A percentile compares a stretch with the other conserved stretches of the same genome.
These are phyloP conservation scores for Heteractis magnifica DNA, from an alignment of 92 coral and sea anemone genomes.

Conservation along the genomic window DNA sequence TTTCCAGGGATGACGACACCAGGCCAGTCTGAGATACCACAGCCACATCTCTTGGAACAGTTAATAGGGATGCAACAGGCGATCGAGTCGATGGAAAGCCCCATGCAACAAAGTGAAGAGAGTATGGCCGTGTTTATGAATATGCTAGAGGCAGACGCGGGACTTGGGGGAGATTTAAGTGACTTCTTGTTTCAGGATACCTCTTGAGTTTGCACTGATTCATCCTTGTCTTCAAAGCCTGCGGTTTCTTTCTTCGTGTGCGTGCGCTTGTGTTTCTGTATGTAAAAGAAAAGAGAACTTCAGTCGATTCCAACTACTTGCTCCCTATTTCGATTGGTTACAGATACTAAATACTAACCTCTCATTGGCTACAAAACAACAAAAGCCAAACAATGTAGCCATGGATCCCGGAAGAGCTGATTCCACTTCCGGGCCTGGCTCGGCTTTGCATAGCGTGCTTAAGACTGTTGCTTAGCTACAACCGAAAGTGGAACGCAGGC, in stretches of 20 bases:
- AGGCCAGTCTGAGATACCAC: constrained; percentile 43
- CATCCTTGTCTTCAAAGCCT: not conserved
- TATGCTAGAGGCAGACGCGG: constrained; percentile 79
- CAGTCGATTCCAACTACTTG: too few species aligned
- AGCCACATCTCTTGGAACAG: constrained; percentile 79
- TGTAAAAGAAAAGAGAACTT: too few species aligned
- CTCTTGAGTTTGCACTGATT: not conserved
- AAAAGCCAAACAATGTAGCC: too few species aligned
- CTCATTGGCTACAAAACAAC: too few species aligned
- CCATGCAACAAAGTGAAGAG: constrained; percentile 74
- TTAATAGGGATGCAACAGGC: constrained; percentile 92
- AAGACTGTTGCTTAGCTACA: too few species aligned
- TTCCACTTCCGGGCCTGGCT: too few species aligned
- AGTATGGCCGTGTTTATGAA: constrained; percentile 87
- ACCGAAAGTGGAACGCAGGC: too few species aligned
- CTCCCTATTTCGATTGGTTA: too few species aligned
- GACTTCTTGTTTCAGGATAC: constrained; percentile 42
- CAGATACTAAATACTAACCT: too few species aligned
- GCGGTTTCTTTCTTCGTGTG: not conserved
- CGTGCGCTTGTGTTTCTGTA: not conserved
- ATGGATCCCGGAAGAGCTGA: too few species aligned
- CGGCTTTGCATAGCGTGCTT: too few species aligned
- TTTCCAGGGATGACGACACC: not conserved
- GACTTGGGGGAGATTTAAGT: constrained; percentile 64
- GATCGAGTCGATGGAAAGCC: constrained; percentile 89